Conservation (phyloP, 2,797 vertebrate genomes). For the Gastrophryne carolinensis region DNA sequence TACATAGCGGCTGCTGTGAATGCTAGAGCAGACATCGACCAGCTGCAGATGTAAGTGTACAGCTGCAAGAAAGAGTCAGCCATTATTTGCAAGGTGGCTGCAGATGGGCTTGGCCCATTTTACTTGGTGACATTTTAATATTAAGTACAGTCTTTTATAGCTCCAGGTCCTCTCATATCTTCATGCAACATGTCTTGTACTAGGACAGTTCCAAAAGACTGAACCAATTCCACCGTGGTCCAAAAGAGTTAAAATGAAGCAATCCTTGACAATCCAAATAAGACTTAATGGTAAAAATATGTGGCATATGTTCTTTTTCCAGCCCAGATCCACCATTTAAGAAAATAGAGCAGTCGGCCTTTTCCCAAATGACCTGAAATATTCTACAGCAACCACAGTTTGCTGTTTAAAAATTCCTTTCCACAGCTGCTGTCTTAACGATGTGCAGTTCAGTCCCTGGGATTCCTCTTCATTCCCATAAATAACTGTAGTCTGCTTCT, state of each 20-base stretch:
- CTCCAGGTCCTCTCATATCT: too few species aligned
- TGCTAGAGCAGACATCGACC: too few species aligned
- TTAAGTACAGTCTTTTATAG: too few species aligned
- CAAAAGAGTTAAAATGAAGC: constrained; percentile 7
- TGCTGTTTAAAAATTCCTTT: constrained; percentile 49
- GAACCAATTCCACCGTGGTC: not conserved
- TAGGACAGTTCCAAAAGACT: too few species aligned
- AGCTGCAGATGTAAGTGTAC: too few species aligned
- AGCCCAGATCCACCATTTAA: constrained; percentile 20
- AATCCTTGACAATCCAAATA: not conserved
- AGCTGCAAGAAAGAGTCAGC: too few species aligned
- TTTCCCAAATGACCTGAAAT: constrained; percentile 43
- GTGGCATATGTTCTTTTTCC: constrained; percentile 26
- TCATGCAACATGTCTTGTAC: too few species aligned
- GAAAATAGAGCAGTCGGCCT: constrained; percentile 38
- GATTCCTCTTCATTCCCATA: constrained; percentile 14
- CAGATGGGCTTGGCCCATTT: too few species aligned
- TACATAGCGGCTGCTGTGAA: too few species aligned
- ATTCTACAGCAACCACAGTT: constrained; percentile 38
- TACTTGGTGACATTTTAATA: too few species aligned
- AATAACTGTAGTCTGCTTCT: constrained; percentile 19
- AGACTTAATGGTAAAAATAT: constrained; percentile 10
- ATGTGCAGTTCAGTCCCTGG: constrained; percentile 30
- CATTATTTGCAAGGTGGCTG: too few species aligned
- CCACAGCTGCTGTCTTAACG: constrained; percentile 44